Evolutionary conservation across 2,888 invertebrate species (phyloP).

Genomic region (Pseudolycoriella hygida): DNA sequence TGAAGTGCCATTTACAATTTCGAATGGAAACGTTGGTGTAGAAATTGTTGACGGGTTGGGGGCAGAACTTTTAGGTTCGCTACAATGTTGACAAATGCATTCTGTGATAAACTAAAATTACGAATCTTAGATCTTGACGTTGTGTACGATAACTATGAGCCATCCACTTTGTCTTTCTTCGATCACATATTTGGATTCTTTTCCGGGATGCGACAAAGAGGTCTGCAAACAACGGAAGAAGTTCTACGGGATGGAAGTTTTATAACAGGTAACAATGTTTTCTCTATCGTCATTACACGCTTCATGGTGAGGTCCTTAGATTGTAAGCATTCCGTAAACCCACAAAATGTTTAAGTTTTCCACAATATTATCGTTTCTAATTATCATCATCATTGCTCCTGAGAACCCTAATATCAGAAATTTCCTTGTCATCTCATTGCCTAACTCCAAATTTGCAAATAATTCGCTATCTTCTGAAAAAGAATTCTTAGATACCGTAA

Average conservation of each 20-base stretch:
- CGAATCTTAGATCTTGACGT: conserved; percentile 51
- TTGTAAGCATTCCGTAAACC: too few relatives aligned
- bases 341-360: too few relatives aligned
- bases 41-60: conserved; percentile 60
- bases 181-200: conserved; percentile 76
- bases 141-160: conserved; percentile 67
- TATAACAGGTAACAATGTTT: conserved; percentile 38
- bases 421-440: too few relatives aligned
- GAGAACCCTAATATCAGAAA: too few relatives aligned
- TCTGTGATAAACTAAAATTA: too few relatives aligned
- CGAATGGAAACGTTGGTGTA: conserved; percentile 39
- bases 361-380: too few relatives aligned
- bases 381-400: too few relatives aligned
- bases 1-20: conserved; percentile 61
- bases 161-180: conserved; percentile 53
- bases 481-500: too few relatives aligned
- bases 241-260: conserved; percentile 68
- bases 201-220: conserved; percentile 64
- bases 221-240: conserved; percentile 73
- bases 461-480: too few relatives aligned
- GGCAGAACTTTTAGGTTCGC: conserved; percentile 45
- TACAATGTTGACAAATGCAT: neutral
- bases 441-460: too few relatives aligned
- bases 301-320: too few relatives aligned
- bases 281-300: neutral